phyloP scores from a whole-genome alignment of 2,113 vertebrate genomes.

The Spilogale gracilis region DNA sequence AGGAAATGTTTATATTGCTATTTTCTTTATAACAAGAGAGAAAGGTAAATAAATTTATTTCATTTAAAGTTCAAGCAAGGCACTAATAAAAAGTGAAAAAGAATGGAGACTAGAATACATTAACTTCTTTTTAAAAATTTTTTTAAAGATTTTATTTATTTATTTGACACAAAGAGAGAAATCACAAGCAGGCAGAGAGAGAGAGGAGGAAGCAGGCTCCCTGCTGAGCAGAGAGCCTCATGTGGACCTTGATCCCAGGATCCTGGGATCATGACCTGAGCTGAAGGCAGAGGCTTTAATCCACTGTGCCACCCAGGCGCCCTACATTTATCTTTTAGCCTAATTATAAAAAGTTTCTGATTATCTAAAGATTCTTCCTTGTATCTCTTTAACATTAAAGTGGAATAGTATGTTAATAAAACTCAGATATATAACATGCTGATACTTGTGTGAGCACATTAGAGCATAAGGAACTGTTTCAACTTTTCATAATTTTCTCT shows the following conservation, averaged over 20 bases:
- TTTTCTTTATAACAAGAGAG: not conserved
- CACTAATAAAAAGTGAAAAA: not conserved
- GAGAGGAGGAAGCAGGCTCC: too few species aligned
- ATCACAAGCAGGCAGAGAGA: too few species aligned
- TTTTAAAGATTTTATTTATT: too few species aligned
- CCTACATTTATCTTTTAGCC: not conserved
- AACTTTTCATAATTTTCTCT: not conserved
- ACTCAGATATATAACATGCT: not conserved
- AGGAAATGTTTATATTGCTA: not conserved
- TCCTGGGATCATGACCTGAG: too few species aligned
- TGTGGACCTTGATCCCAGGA: too few species aligned
- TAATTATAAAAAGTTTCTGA: not conserved
- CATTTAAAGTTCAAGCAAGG: not conserved
- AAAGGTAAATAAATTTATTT: not conserved
- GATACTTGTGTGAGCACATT: not conserved
- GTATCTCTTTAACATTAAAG: not conserved
- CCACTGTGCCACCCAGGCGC: too few species aligned
- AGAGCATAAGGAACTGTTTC: not conserved
- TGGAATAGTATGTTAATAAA: not conserved
- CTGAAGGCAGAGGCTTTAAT: too few species aligned
- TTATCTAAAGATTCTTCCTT: not conserved
- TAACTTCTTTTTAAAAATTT: not conserved
- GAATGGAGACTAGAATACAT: not conserved
- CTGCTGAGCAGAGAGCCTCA: too few species aligned
- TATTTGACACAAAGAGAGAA: too few species aligned